Percentiles rank a stretch among this genome's conserved stretches.
These are phyloP conservation scores for Lindbergichthys nudifrons DNA, from an alignment of 2,797 vertebrate species.

Conservation along the genomic window DNA sequence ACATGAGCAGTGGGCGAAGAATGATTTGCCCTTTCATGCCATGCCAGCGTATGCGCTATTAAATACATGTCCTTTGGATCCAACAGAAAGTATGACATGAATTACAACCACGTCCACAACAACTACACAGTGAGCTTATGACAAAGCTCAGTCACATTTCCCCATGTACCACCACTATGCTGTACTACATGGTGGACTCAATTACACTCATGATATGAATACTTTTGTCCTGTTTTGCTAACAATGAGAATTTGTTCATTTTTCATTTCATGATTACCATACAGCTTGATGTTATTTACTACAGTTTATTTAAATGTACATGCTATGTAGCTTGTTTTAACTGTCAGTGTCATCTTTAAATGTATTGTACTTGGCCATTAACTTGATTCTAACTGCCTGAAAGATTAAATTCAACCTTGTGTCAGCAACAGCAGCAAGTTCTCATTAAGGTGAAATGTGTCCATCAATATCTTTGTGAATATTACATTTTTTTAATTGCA, in stretches of 20 bases:
- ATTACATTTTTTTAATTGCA: not conserved
- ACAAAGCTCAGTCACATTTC: constrained; percentile 57
- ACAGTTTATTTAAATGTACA: not conserved
- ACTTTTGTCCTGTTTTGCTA: constrained; percentile 15
- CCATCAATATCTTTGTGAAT: not conserved
- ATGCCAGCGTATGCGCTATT: constrained; percentile 68
- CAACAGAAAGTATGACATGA: constrained; percentile 65
- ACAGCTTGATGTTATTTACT: not conserved
- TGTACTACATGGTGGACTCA: constrained; percentile 48
- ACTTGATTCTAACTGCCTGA: not conserved
- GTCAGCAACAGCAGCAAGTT: not conserved
- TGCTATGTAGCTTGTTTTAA: not conserved
- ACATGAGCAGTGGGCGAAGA: constrained; percentile 65
- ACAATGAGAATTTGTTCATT: not conserved
- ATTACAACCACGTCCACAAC: constrained; percentile 58
- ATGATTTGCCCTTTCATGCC: constrained; percentile 70
- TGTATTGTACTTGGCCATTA: not conserved
- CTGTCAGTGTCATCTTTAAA: not conserved
- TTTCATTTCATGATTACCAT: not conserved
- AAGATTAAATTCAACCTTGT: not conserved
- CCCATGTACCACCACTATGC: constrained; percentile 22
- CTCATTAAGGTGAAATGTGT: constrained; percentile 9
- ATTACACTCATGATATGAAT: constrained; percentile 47
- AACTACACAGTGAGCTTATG: constrained; percentile 57
- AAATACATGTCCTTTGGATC: constrained; percentile 69